Evolutionary conservation across 2,797 vertebrate genomes (phyloP).

Genomic region (Chloroceryle inda): DNA sequence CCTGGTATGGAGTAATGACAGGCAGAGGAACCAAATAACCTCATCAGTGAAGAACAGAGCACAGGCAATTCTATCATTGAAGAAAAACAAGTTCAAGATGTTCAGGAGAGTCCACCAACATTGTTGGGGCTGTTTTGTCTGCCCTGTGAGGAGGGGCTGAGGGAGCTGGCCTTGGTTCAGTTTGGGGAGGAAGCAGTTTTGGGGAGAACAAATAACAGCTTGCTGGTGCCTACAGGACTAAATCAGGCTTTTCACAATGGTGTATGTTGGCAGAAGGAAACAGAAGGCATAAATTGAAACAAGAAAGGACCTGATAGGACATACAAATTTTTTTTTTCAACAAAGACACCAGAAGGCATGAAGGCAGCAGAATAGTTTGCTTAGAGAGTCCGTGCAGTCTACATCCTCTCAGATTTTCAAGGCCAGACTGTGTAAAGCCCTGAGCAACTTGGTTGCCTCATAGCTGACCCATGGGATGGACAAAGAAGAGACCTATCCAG

Average conservation of each 20-base stretch:
- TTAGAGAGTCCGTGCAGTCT: neutral
- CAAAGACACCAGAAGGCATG: neutral
- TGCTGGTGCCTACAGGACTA: neutral
- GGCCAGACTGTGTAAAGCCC: neutral
- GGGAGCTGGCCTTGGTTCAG: neutral
- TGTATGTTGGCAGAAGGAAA: neutral
- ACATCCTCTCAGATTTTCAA: neutral
- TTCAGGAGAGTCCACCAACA: neutral
- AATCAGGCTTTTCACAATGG: neutral
- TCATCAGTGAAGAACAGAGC: neutral
- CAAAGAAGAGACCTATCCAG: neutral
- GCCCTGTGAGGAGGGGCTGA: neutral
- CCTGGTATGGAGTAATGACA: neutral
- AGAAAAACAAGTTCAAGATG: neutral
- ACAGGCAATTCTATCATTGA: neutral
- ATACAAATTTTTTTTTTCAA: fast-evolving
- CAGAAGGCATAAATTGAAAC: neutral
- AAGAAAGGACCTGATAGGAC: neutral
- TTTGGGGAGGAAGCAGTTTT: neutral
- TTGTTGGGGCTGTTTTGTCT: neutral
- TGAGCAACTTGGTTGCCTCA: neutral
- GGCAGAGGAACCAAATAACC: neutral
- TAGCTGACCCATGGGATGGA: neutral
- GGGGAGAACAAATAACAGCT: neutral
- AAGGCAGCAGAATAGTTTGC: neutral